Evolutionary conservation across 37 sponge, comb jelly and placozoan species (phyloP).

Genomic region (Cladorhizidae sp.): DNA sequence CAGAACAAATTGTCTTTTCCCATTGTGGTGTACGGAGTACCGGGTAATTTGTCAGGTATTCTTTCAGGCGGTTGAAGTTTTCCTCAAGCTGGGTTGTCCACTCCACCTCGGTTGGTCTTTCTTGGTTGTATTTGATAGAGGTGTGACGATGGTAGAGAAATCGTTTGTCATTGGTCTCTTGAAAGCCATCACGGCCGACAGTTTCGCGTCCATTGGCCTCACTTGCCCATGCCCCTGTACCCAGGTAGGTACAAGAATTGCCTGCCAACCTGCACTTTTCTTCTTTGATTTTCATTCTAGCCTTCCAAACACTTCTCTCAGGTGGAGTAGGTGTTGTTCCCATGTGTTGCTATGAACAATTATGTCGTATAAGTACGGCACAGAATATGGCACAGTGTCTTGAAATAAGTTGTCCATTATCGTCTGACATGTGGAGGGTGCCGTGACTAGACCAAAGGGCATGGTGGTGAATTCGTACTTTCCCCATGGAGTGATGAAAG

Average conservation of each 20-base stretch:
- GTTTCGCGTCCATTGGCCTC: neutral
- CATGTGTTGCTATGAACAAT: neutral
- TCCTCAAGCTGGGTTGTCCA: too few relatives aligned
- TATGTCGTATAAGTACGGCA: neutral
- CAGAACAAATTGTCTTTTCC: too few relatives aligned
- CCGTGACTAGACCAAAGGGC: slow-evolving; percentile 3
- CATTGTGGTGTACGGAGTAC: too few relatives aligned
- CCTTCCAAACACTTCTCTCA: neutral
- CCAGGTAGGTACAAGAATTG: neutral
- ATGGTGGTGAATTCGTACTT: neutral
- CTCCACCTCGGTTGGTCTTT: neutral
- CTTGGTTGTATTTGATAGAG: neutral
- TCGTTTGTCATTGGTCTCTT: neutral
- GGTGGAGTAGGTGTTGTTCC: neutral
- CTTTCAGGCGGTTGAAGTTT: too few relatives aligned
- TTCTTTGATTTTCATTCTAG: neutral
- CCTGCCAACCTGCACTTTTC: too few relatives aligned
- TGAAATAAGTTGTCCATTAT: neutral
- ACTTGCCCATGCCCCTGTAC: neutral
- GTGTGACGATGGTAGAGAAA: neutral
- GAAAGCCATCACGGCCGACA: neutral
- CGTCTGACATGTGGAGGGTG: neutral
- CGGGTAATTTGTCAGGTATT: too few relatives aligned
- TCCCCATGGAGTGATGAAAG: slow-evolving; percentile 1
- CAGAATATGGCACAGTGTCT: too few relatives aligned